These are phyloP conservation scores for Augiades crinisus DNA, from an alignment of 2,888 invertebrate genomes.

Conservation along the genomic window DNA sequence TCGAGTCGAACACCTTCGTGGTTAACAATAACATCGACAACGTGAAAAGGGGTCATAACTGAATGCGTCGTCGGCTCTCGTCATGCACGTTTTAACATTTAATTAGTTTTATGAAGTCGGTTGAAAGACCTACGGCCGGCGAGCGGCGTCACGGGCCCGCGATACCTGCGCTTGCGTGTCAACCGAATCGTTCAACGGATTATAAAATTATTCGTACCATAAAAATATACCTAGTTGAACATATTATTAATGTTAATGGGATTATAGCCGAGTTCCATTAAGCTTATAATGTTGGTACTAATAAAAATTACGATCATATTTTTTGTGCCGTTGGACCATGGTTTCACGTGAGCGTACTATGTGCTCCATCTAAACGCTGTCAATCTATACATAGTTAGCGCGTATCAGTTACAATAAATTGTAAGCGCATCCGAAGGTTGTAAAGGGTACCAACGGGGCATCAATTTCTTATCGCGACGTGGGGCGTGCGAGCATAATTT, in stretches of 20 bases:
- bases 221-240: slow-evolving; percentile 58
- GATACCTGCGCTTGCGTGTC: slow-evolving; percentile 59
- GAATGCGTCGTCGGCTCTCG: slow-evolving; percentile 22
- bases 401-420: too few relatives aligned
- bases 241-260: slow-evolving; percentile 58
- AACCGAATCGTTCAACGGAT: slow-evolving; percentile 57
- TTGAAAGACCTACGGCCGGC: slow-evolving; percentile 29
- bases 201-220: slow-evolving; percentile 59
- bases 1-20: neutral
- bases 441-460: neutral
- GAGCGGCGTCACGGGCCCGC: slow-evolving; percentile 28
- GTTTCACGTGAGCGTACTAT: slow-evolving; percentile 2
- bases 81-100: slow-evolving; percentile 26
- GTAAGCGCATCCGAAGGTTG: neutral
- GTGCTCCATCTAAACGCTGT: neutral
- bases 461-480: slow-evolving; percentile 21
- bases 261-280: slow-evolving; percentile 61
- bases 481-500: slow-evolving; percentile 27
- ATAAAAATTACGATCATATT: slow-evolving; percentile 54
- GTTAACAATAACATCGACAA: slow-evolving; percentile 18
- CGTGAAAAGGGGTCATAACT: slow-evolving; percentile 17
- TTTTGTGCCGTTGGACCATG: slow-evolving; percentile 32
- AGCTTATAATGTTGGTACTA: slow-evolving; percentile 54
- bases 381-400: too few relatives aligned
- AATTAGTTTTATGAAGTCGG: slow-evolving; percentile 26